phyloP scores from a whole-genome alignment of 2,113 vertebrate species.

The Semicossyphus pulcher region DNA sequence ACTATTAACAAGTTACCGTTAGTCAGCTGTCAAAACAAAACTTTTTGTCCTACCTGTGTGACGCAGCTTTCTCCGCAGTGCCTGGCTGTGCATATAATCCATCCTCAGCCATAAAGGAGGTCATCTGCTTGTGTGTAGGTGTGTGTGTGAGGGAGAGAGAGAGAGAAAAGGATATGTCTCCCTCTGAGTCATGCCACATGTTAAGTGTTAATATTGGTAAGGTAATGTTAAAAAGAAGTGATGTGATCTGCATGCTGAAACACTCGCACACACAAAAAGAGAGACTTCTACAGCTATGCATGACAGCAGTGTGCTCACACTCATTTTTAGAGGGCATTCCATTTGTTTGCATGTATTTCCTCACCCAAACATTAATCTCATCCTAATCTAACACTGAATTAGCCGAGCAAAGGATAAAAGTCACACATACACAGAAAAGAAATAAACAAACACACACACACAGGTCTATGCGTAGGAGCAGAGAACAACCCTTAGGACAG shows the following conservation, averaged over 20 bases:
- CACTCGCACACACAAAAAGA: background rate
- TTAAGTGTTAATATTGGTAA: conserved; percentile 63
- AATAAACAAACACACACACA: background rate
- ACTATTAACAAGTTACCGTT: no score
- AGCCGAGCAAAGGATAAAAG: background rate
- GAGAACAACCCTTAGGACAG: conserved; percentile 49
- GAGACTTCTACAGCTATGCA: background rate
- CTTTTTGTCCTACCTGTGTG: no score
- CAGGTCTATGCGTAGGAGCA: conserved; percentile 12
- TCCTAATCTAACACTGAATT: background rate
- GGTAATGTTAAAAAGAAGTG: conserved; percentile 17
- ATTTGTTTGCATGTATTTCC: background rate
- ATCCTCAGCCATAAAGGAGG: conserved; percentile 22
- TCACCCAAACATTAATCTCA: background rate
- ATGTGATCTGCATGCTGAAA: conserved; percentile 26
- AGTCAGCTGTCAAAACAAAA: no score
- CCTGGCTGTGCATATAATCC: no score
- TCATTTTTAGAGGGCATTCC: background rate
- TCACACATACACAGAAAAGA: background rate
- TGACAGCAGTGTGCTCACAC: background rate
- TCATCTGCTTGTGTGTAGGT: background rate
- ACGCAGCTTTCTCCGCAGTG: no score
- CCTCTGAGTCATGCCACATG: conserved; percentile 37
- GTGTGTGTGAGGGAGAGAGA: background rate
- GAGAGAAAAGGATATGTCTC: background rate